A percentile compares a stretch with the other conserved stretches of the same genome.
phyloP scores from a whole-genome alignment of 2,888 invertebrate genomes.

The Rosalia funebris region DNA sequence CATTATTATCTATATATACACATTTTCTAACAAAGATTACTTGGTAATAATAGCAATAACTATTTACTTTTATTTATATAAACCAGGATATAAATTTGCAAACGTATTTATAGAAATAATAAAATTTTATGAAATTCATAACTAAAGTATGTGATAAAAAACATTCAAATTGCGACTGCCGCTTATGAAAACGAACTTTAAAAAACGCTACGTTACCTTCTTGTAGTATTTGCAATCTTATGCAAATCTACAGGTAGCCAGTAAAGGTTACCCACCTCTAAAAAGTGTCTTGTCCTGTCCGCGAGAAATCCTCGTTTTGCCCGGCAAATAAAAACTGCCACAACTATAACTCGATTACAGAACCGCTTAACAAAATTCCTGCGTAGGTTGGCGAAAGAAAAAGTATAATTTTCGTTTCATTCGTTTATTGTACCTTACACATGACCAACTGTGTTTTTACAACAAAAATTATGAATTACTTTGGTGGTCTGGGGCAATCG shows the following conservation, averaged over 20 bases:
- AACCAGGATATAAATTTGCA: too few species aligned
- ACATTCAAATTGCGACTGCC: neutral
- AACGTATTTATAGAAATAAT: too few species aligned
- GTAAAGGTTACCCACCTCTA: slow-evolving; percentile 10
- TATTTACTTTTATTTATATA: too few species aligned
- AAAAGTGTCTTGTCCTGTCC: neutral
- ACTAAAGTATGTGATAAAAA: neutral
- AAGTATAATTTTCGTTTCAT: slow-evolving; percentile 20
- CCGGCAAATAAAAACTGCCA: neutral
- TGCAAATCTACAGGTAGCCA: slow-evolving; percentile 23
- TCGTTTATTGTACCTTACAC: slow-evolving; percentile 19
- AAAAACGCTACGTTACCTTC: neutral
- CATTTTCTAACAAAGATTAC: too few species aligned
- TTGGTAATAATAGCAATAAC: too few species aligned
- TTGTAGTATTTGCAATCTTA: neutral
- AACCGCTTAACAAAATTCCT: slow-evolving; percentile 7
- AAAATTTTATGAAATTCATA: too few species aligned
- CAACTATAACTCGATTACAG: neutral
- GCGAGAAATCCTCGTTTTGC: neutral
- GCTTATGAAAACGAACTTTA: neutral
- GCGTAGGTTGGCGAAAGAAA: slow-evolving; percentile 20
- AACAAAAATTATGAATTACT: slow-evolving; percentile 24
- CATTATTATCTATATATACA: too few species aligned
- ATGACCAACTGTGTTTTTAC: slow-evolving; percentile 27
- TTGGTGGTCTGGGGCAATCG: neutral